phyloP scores from a whole-genome alignment of 2,888 invertebrate genomes.

The Euzetes globulus region DNA sequence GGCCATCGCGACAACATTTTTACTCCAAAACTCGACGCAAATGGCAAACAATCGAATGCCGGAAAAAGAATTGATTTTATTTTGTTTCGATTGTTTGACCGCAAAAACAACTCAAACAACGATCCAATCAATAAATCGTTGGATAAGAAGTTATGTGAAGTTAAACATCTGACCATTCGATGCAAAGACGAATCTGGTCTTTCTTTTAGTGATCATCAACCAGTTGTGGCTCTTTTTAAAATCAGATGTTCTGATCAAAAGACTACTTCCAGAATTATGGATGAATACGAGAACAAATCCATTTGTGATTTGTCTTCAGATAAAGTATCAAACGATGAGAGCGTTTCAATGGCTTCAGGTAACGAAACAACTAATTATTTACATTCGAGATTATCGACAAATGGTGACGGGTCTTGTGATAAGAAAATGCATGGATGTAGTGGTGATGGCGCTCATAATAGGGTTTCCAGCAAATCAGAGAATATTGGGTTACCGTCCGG shows the following conservation, averaged over 20 bases:
- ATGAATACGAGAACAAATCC: neutral
- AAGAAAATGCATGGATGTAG: neutral
- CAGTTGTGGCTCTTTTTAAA: constrained; percentile 57
- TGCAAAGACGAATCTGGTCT: constrained; percentile 36
- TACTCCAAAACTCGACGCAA: constrained; percentile 48
- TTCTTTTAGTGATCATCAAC: constrained; percentile 70
- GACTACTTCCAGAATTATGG: neutral
- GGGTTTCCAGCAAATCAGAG: neutral
- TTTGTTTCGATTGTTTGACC: constrained; percentile 31
- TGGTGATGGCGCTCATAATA: neutral
- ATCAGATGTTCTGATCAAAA: constrained; percentile 32
- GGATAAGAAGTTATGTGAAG: neutral
- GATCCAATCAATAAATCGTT: neutral
- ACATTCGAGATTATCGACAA: neutral
- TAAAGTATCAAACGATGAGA: neutral
- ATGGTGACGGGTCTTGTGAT: constrained; percentile 2
- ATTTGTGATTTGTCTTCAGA: neutral
- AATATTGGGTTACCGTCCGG: neutral
- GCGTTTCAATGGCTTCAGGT: neutral
- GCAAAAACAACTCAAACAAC: neutral
- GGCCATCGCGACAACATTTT: constrained; percentile 76
- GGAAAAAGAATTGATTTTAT: constrained; percentile 38
- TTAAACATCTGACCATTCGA: constrained; percentile 26
- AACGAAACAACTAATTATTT: neutral
- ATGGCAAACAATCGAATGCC: neutral